Percentiles rank a stretch among this genome's conserved stretches.
These are phyloP conservation scores for Apogon talboti DNA, from an alignment of 2,797 vertebrate species.

Conservation along the genomic window DNA sequence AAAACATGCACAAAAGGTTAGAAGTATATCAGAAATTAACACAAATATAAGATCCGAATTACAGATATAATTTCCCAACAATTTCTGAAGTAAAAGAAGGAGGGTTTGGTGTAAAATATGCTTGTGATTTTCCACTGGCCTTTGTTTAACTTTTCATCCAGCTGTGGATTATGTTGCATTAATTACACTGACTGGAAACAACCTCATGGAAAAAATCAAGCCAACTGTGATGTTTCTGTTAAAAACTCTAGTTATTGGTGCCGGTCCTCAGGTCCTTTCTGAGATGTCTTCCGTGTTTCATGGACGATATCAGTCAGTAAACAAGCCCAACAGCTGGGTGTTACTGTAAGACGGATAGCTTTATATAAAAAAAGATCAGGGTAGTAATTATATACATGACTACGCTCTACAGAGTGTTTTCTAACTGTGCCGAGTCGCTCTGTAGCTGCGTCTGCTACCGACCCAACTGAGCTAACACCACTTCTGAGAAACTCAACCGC, in stretches of 20 bases:
- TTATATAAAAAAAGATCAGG: conserved; percentile 30
- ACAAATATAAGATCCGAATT: neutral
- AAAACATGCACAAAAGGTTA: too few species aligned
- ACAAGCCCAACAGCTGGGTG: conserved; percentile 30
- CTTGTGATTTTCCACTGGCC: conserved; percentile 16
- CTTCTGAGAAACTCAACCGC: conserved; percentile 64
- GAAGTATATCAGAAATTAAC: too few species aligned
- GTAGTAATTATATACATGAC: conserved; percentile 60
- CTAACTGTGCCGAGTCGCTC: conserved; percentile 16
- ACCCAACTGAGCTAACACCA: conserved; percentile 37
- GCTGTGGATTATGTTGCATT: conserved; percentile 43
- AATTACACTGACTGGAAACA: conserved; percentile 19
- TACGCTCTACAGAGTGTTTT: conserved; percentile 39
- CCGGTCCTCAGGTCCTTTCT: neutral
- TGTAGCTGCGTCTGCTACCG: conserved; percentile 26
- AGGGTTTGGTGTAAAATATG: too few species aligned
- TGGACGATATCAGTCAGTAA: conserved; percentile 28
- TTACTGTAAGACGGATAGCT: conserved; percentile 21
- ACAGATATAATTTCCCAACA: neutral
- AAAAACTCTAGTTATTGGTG: neutral
- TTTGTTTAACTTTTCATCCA: conserved; percentile 7
- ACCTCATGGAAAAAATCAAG: conserved; percentile 29
- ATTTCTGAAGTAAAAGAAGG: too few species aligned
- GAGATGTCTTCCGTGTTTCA: neutral
- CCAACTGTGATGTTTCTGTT: conserved; percentile 1